A percentile compares a stretch with the other conserved stretches of the same genome.
These are phyloP conservation scores for Meleagris gallopavo DNA, from an alignment of 2,113 vertebrate species.

Conservation along the genomic window DNA sequence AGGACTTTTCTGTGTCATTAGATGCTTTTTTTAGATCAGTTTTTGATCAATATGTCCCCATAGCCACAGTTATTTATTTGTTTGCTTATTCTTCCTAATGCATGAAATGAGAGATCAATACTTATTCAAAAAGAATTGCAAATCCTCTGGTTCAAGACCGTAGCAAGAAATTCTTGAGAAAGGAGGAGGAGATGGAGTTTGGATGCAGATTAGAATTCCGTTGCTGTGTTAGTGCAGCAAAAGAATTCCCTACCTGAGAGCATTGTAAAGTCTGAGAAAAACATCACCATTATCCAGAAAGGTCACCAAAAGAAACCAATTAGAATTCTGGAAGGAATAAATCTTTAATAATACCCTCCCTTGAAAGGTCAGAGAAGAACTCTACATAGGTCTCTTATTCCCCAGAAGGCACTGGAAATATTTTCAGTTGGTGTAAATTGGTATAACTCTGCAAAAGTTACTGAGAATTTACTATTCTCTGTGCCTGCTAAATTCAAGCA, in stretches of 20 bases:
- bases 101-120: background rate
- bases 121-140: background rate
- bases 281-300: slow-evolving; percentile 40
- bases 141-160: background rate
- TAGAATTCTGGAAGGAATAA: slow-evolving; percentile 47
- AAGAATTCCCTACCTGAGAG: slow-evolving; percentile 41
- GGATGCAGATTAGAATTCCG: slow-evolving; percentile 38
- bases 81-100: background rate
- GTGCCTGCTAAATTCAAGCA: background rate
- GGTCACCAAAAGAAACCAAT: slow-evolving; percentile 47
- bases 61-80: background rate
- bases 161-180: background rate
- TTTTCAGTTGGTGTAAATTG: slow-evolving; percentile 9
- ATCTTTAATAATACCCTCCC: slow-evolving; percentile 46
- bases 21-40: background rate
- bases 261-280: slow-evolving; percentile 42
- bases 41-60: background rate
- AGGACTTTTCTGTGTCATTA: background rate
- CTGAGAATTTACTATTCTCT: background rate
- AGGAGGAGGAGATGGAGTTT: background rate
- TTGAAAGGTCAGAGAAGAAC: slow-evolving; percentile 34
- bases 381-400: slow-evolving; percentile 12
- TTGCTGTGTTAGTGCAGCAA: background rate
- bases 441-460: slow-evolving; percentile 1
- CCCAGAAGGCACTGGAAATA: background rate